Percentiles rank a stretch among this genome's conserved stretches.
Conservation (phyloP, 2,888 invertebrate species). For the Philopedon plagiatum region DNA sequence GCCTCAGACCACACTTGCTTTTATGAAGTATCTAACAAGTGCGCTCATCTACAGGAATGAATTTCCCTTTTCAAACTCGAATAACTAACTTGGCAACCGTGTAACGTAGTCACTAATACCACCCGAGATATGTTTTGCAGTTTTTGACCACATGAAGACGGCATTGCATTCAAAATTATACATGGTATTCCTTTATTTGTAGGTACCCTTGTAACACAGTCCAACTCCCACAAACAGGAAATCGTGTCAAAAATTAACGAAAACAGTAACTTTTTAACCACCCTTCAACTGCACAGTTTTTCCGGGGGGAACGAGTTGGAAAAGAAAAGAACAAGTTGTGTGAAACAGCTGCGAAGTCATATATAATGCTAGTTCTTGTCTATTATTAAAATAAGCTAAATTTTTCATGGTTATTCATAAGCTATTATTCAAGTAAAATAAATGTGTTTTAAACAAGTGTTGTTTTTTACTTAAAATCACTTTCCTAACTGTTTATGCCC, state of each 20-base stretch:
- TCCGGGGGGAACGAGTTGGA: slow-evolving; percentile 68
- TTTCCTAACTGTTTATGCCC: no score
- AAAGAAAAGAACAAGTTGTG: slow-evolving; percentile 68
- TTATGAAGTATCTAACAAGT: no score
- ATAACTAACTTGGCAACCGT: no score
- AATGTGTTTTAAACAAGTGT: not conserved
- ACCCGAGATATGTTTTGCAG: no score
- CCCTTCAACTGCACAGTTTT: slow-evolving; percentile 66
- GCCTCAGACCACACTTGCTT: no score
- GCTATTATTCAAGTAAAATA: slow-evolving; percentile 6
- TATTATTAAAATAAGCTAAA: slow-evolving; percentile 21
- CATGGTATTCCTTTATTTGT: slow-evolving; percentile 67
- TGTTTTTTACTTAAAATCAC: not conserved
- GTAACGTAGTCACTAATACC: no score
- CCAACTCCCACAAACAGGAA: slow-evolving; percentile 59
- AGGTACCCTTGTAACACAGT: slow-evolving; percentile 66
- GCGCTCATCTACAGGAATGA: no score
- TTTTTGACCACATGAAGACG: no score
- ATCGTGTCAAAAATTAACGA: slow-evolving; percentile 67
- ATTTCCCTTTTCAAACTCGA: no score
- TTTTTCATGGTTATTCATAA: slow-evolving; percentile 18
- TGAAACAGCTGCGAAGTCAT: slow-evolving; percentile 60
- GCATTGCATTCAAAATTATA: no score
- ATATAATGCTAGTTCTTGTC: slow-evolving; percentile 45
- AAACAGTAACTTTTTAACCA: slow-evolving; percentile 59